Conservation (phyloP, 2,113 vertebrate genomes). For the Ameiurus melas region DNA sequence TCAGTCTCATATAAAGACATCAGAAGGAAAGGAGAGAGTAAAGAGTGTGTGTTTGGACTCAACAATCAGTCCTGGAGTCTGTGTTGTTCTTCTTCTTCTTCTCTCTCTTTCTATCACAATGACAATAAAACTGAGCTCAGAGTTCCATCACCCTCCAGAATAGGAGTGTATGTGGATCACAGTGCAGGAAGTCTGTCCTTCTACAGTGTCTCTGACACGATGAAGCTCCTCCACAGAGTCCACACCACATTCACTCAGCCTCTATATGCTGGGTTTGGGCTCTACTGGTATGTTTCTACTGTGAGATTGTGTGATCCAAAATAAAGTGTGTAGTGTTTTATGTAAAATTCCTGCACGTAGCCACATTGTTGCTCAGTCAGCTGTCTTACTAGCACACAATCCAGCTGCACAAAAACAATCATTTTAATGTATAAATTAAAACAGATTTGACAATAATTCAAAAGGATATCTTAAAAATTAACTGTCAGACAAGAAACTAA, state of each 20-base stretch:
- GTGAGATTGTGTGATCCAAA: not conserved
- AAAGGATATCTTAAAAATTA: too few species aligned
- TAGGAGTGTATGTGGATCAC: not conserved
- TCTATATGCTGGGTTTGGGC: not conserved
- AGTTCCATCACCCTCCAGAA: not conserved
- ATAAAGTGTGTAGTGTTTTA: not conserved
- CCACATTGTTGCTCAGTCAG: not conserved
- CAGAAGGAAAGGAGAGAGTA: not conserved
- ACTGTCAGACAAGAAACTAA: too few species aligned
- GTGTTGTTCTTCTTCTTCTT: not conserved
- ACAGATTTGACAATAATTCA: too few species aligned
- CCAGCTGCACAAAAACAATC: too few species aligned
- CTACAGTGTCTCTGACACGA: not conserved
- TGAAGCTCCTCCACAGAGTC: not conserved
- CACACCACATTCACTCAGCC: not conserved
- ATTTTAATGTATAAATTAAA: too few species aligned
- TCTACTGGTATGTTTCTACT: too few species aligned
- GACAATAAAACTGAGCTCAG: not conserved
- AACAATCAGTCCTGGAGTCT: constrained; percentile 19
- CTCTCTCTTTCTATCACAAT: not conserved
- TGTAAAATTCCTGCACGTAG: not conserved
- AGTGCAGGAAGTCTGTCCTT: not conserved
- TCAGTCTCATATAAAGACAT: constrained; percentile 3
- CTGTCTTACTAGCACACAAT: too few species aligned
- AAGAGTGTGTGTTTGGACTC: not conserved